phyloP scores from a whole-genome alignment of 2,113 vertebrate genomes.

The Benitochromis conjunctus region DNA sequence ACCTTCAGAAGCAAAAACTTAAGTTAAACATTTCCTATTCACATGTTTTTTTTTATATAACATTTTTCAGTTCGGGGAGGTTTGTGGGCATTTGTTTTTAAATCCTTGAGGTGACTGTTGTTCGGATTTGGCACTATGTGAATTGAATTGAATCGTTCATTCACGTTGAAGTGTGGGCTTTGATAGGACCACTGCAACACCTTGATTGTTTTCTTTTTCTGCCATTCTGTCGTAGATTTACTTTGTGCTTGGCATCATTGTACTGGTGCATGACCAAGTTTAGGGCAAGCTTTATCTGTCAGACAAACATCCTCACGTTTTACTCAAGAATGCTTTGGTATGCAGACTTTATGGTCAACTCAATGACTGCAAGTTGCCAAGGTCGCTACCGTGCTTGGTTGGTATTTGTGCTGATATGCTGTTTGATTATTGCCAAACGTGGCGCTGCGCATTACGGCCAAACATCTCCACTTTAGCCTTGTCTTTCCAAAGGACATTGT shows the following conservation, averaged over 20 bases:
- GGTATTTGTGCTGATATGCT: not conserved
- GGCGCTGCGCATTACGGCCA: not conserved
- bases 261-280: not conserved
- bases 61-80: accelerated
- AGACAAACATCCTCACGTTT: not conserved
- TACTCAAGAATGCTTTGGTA: not conserved
- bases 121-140: not conserved
- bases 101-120: not conserved
- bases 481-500: not conserved
- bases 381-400: not conserved
- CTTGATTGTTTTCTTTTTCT: not conserved
- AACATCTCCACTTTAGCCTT: not conserved
- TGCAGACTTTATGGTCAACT: not conserved
- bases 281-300: accelerated
- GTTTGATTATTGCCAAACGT: not conserved
- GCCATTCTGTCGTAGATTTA: not conserved
- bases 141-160: not conserved
- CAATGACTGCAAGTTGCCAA: not conserved
- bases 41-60: not conserved
- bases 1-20: not conserved
- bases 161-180: not conserved
- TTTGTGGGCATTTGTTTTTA: not conserved
- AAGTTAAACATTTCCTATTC: accelerated
- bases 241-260: not conserved
- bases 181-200: not conserved